Percentiles rank a stretch among this genome's conserved stretches.
Evolutionary conservation across 2,113 vertebrate genomes (phyloP).

Genomic region (Poeciliopsis occidentalis): DNA sequence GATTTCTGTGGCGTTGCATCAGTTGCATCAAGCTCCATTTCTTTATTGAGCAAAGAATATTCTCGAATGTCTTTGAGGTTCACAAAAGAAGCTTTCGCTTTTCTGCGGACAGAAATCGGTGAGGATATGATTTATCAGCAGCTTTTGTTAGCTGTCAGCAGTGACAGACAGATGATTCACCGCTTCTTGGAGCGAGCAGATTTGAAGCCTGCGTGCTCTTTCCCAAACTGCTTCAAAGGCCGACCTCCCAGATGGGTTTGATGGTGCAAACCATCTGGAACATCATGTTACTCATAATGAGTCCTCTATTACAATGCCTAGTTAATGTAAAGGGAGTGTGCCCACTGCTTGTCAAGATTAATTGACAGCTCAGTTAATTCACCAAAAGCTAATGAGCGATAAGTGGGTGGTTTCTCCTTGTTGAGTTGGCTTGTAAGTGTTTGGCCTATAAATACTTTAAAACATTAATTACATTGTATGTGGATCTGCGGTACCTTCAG

Average conservation of each 20-base stretch:
- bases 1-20: neutral
- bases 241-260: neutral
- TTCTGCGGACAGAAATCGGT: neutral
- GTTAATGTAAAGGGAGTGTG: neutral
- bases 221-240: neutral
- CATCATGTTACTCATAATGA: neutral
- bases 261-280: neutral
- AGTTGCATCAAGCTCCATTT: neutral
- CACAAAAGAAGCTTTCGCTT: neutral
- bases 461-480: neutral
- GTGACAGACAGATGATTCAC: constrained; percentile 3
- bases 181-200: neutral
- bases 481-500: neutral
- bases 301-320: neutral
- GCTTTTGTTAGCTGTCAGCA: neutral
- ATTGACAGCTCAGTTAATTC: neutral
- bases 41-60: neutral
- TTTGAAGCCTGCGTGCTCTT: neutral
- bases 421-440: neutral
- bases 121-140: neutral
- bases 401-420: neutral
- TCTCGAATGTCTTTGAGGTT: neutral
- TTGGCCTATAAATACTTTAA: neutral
- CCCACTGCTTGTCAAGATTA: neutral
- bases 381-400: neutral